A percentile compares a stretch with the other conserved stretches of the same genome.
Evolutionary conservation across 2,797 vertebrate species (phyloP).

Genomic region (Propithecus perrieri): DNA sequence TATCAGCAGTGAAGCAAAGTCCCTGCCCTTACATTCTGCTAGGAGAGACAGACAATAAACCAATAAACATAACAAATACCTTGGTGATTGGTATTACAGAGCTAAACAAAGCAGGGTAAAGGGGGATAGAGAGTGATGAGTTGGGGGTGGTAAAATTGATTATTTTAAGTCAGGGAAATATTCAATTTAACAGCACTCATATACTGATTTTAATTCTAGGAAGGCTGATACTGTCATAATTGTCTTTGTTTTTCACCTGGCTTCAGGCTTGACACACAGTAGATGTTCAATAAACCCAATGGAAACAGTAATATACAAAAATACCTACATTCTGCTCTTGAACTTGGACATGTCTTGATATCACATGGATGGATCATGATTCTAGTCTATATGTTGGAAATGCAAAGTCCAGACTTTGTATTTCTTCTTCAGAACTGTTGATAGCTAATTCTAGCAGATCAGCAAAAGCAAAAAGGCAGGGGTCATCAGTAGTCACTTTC

Average conservation of each 20-base stretch:
- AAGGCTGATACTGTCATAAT: neutral
- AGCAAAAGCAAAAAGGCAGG: neutral
- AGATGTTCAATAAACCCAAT: neutral
- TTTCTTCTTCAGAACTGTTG: slow-evolving; percentile 36
- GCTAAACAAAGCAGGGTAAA: neutral
- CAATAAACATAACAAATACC: neutral
- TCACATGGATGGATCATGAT: neutral
- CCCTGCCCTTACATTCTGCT: neutral
- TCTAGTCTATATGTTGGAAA: neutral
- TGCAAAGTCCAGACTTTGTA: neutral
- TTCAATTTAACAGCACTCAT: neutral
- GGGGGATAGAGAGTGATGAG: neutral
- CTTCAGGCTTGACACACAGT: neutral
- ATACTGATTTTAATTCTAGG: neutral
- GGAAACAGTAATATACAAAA: slow-evolving; percentile 26
- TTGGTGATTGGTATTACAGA: neutral
- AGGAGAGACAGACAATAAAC: neutral
- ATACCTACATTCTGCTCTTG: neutral
- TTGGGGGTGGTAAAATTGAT: neutral
- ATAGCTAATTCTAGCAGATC: neutral
- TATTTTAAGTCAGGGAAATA: neutral
- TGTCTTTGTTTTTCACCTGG: neutral
- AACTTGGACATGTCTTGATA: neutral
- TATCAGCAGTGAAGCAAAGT: neutral
- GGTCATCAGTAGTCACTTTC: neutral